Evolutionary conservation across 2,797 vertebrate species (phyloP).

Genomic region (Thunnus albacares): DNA sequence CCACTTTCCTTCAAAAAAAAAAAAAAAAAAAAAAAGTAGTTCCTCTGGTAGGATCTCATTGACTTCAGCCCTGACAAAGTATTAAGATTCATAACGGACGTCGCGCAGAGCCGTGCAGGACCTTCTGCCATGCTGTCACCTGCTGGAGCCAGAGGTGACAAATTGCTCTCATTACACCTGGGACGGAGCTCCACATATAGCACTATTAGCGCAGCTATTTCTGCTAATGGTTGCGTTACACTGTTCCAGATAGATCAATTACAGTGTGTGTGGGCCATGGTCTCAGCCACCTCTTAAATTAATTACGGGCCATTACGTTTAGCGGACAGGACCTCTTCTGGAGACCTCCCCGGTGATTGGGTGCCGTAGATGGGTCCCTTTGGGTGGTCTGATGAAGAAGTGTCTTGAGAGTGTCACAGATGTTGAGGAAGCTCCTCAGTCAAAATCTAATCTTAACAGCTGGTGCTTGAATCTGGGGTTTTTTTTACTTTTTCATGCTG

Average conservation of each 20-base stretch:
- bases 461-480: slow-evolving; percentile 16
- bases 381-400: slow-evolving; percentile 27
- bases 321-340: slow-evolving; percentile 56
- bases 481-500: neutral
- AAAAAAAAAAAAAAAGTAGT: neutral
- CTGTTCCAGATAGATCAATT: slow-evolving; percentile 84
- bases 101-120: slow-evolving; percentile 46
- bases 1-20: neutral
- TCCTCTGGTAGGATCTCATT: slow-evolving; percentile 42
- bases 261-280: slow-evolving; percentile 61
- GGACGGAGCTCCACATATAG: slow-evolving; percentile 80
- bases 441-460: slow-evolving; percentile 6
- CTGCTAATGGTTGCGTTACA: slow-evolving; percentile 81
- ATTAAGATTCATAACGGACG: slow-evolving; percentile 63
- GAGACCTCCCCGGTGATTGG: slow-evolving; percentile 61
- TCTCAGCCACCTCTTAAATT: slow-evolving; percentile 77
- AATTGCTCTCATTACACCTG: slow-evolving; percentile 85
- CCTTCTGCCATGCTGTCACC: slow-evolving; percentile 71
- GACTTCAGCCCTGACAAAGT: slow-evolving; percentile 51
- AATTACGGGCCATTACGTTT: slow-evolving; percentile 77
- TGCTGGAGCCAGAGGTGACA: slow-evolving; percentile 80
- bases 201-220: slow-evolving; percentile 84
- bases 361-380: slow-evolving; percentile 35
- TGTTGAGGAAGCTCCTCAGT: slow-evolving; percentile 19
- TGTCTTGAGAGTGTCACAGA: slow-evolving; percentile 29